Conservation (phyloP, 2,888 invertebrate species). For the Pomacea canaliculata region DNA sequence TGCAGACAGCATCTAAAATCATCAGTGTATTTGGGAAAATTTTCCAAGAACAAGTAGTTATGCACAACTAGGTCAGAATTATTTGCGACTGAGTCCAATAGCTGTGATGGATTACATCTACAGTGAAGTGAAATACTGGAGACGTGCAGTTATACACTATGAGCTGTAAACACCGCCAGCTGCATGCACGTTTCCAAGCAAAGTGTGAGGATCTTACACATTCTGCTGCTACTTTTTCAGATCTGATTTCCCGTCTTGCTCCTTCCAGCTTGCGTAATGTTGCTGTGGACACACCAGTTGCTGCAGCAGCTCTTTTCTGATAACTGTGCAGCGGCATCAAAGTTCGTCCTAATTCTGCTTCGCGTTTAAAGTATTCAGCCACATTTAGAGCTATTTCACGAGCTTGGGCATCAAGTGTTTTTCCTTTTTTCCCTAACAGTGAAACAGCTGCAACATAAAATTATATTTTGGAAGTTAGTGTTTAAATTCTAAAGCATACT, state of each 20-base stretch:
- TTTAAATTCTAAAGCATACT: no score
- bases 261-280: conserved; percentile 24
- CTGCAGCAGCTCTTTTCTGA: conserved; percentile 24
- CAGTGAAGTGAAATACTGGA: no score
- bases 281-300: conserved; percentile 22
- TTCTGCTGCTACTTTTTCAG: conserved; percentile 21
- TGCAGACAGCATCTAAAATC: no score
- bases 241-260: conserved; percentile 21
- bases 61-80: no score
- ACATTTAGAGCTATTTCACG: conserved; percentile 26
- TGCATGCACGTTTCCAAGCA: no score
- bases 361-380: conserved; percentile 26
- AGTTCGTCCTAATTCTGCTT: conserved; percentile 22
- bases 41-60: no score
- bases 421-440: conserved; percentile 23
- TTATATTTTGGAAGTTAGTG: background rate
- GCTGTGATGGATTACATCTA: no score
- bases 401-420: conserved; percentile 23
- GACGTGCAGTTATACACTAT: no score
- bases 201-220: background rate
- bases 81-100: background rate
- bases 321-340: conserved; percentile 24
- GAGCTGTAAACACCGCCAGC: no score
- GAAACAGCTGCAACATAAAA: conserved; percentile 23
- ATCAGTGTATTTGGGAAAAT: no score